Conservation (phyloP, 2,113 vertebrate genomes). For the Aspidoscelis tigris region DNA sequence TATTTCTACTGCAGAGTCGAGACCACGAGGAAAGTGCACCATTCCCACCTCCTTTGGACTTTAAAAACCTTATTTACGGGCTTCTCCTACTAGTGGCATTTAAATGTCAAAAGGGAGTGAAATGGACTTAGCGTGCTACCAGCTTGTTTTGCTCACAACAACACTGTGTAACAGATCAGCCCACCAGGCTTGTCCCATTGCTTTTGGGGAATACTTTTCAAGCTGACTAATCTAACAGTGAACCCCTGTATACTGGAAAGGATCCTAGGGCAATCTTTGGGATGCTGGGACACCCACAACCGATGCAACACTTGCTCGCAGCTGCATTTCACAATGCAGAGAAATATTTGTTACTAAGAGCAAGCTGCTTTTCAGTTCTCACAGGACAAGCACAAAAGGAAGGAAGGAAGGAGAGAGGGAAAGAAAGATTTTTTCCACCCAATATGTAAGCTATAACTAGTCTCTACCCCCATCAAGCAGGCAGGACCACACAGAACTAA, state of each 20-base stretch:
- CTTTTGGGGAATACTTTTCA: not conserved
- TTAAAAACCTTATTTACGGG: not conserved
- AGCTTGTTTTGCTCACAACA: not conserved
- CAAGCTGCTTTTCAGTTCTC: not conserved
- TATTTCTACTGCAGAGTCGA: not conserved
- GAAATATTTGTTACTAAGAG: not conserved
- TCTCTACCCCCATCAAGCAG: slow-evolving; percentile 21
- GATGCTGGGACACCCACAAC: not conserved
- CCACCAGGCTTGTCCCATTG: not conserved
- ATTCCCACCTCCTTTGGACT: not conserved
- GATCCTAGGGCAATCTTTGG: not conserved
- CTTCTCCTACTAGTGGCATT: not conserved
- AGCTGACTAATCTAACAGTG: not conserved
- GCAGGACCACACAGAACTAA: slow-evolving; percentile 61
- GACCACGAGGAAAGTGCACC: not conserved
- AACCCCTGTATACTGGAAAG: not conserved
- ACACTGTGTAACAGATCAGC: not conserved
- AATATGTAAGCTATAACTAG: not conserved
- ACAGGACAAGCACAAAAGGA: not conserved
- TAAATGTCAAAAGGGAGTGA: not conserved
- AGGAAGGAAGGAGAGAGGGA: no score
- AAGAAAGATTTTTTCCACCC: not conserved
- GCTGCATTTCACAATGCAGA: not conserved
- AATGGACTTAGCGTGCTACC: not conserved
- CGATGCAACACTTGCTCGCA: not conserved